These are phyloP conservation scores for Aleiodes leptofemur DNA, from an alignment of 2,888 invertebrate genomes.

Conservation along the genomic window DNA sequence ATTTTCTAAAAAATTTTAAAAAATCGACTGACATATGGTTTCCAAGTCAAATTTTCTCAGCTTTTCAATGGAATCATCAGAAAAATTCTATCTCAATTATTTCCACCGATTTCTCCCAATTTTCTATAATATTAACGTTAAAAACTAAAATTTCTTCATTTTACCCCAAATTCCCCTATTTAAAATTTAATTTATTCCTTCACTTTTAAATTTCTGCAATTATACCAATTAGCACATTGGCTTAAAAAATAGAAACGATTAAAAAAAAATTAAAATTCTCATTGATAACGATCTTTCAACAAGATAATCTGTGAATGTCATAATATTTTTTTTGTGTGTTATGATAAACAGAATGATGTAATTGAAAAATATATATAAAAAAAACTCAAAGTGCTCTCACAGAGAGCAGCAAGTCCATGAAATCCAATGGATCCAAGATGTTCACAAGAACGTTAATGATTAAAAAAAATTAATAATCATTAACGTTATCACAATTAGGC, in stretches of 20 bases:
- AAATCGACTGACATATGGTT: too few relatives aligned
- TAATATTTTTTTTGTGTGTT: background rate
- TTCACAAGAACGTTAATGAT: background rate
- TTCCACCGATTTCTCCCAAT: too few relatives aligned
- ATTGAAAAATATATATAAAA: background rate
- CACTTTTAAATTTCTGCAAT: background rate
- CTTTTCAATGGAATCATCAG: too few relatives aligned
- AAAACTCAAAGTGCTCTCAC: slow-evolving; percentile 47
- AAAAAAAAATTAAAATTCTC: slow-evolving; percentile 8
- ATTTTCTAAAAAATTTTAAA: too few relatives aligned
- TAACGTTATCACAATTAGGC: slow-evolving; percentile 53
- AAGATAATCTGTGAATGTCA: slow-evolving; percentile 1
- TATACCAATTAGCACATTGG: too few relatives aligned
- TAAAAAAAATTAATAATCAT: slow-evolving; percentile 5
- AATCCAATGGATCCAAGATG: slow-evolving; percentile 50
- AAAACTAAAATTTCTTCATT: too few relatives aligned
- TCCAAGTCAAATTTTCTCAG: too few relatives aligned
- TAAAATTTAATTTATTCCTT: background rate
- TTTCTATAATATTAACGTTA: too few relatives aligned
- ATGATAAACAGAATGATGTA: background rate
- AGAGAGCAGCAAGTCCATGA: slow-evolving; percentile 49
- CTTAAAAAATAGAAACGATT: background rate
- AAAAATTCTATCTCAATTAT: too few relatives aligned
- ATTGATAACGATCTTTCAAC: slow-evolving; percentile 23
- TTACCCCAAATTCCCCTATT: too few relatives aligned